Evolutionary conservation across 2,888 invertebrate genomes (phyloP).

Genomic region (Boloria euphrosyne): DNA sequence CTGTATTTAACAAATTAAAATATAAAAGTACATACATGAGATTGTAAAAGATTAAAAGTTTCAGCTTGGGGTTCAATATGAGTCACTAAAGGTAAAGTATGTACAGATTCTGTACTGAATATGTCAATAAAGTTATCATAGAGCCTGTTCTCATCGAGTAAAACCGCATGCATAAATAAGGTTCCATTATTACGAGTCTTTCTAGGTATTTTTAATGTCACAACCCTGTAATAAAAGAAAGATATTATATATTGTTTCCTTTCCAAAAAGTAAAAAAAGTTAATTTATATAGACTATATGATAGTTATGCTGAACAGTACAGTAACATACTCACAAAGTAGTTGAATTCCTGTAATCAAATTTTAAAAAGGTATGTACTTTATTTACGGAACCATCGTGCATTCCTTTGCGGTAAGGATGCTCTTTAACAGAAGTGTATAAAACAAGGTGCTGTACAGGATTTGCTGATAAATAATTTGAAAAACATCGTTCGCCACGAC

Average conservation of each 20-base stretch:
- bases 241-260: slow-evolving; percentile 16
- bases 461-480: slow-evolving; percentile 85
- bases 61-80: slow-evolving; percentile 89
- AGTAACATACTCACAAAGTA: slow-evolving; percentile 67
- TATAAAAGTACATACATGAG: slow-evolving; percentile 44
- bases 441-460: slow-evolving; percentile 86
- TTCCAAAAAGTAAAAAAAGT: neutral
- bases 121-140: slow-evolving; percentile 82
- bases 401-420: slow-evolving; percentile 80
- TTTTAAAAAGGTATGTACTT: slow-evolving; percentile 82
- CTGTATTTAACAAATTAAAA: neutral
- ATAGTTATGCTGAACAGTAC: neutral
- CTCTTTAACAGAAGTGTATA: slow-evolving; percentile 85
- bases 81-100: slow-evolving; percentile 87
- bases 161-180: slow-evolving; percentile 88
- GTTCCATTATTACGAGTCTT: slow-evolving; percentile 93
- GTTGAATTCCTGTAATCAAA: slow-evolving; percentile 84
- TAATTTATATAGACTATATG: neutral
- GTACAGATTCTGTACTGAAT: slow-evolving; percentile 82
- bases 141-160: slow-evolving; percentile 77
- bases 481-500: slow-evolving; percentile 84
- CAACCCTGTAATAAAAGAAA: slow-evolving; percentile 74
- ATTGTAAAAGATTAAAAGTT: slow-evolving; percentile 86
- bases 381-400: slow-evolving; percentile 66
- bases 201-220: slow-evolving; percentile 86